Evolutionary conservation across 2,888 invertebrate species (phyloP).

Genomic region (Habrosyne pyritoides): DNA sequence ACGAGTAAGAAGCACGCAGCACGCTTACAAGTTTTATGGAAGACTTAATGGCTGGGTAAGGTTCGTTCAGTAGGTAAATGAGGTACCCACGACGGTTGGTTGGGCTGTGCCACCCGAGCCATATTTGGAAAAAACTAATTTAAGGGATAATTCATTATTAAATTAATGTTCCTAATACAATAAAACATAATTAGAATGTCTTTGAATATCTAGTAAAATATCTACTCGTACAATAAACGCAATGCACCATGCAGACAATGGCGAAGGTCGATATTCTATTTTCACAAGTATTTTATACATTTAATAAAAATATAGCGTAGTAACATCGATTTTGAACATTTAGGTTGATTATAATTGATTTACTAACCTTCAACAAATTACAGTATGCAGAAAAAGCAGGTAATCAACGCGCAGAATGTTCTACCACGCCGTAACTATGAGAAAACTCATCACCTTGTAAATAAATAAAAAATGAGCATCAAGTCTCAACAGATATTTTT

Average conservation of each 20-base stretch:
- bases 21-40: no score
- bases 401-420: slow-evolving; percentile 76
- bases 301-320: slow-evolving; percentile 12
- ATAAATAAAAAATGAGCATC: slow-evolving; percentile 84
- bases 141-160: neutral
- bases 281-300: slow-evolving; percentile 44
- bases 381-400: slow-evolving; percentile 73
- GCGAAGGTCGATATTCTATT: slow-evolving; percentile 79
- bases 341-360: slow-evolving; percentile 34
- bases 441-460: slow-evolving; percentile 82
- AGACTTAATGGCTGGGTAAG: no score
- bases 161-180: neutral
- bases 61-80: no score
- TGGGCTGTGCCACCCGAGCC: neutral
- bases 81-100: neutral
- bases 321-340: slow-evolving; percentile 16
- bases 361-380: slow-evolving; percentile 75
- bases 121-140: neutral
- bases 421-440: slow-evolving; percentile 83
- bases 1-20: no score
- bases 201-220: slow-evolving; percentile 41
- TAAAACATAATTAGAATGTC: slow-evolving; percentile 35
- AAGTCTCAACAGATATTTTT: slow-evolving; percentile 76
- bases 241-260: slow-evolving; percentile 84
- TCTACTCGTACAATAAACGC: slow-evolving; percentile 64